phyloP scores from a whole-genome alignment of 2,113 vertebrate species.

The Siniperca chuatsi region DNA sequence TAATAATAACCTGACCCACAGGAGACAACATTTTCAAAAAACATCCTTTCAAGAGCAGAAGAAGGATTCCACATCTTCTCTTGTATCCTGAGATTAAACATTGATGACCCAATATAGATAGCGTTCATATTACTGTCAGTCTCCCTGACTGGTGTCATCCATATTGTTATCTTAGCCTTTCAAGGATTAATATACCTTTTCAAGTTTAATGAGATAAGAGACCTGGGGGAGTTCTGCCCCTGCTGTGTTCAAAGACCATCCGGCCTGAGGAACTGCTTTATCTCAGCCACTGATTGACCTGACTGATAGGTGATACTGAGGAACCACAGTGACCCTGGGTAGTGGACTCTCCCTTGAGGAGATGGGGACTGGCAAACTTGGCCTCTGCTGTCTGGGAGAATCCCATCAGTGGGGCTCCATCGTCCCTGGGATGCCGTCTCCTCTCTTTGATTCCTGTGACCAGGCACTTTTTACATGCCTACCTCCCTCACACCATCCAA shows the following conservation, averaged over 20 bases:
- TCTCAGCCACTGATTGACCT: constrained; percentile 91
- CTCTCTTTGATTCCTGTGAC: constrained; percentile 73
- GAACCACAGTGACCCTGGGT: constrained; percentile 86
- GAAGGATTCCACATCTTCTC: constrained; percentile 40
- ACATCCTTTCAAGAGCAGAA: constrained; percentile 28
- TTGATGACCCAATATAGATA: constrained; percentile 61
- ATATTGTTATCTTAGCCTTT: constrained; percentile 86
- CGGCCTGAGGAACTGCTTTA: constrained; percentile 90
- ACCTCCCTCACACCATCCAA: constrained; percentile 56
- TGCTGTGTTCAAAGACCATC: constrained; percentile 89
- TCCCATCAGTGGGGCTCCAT: constrained; percentile 54
- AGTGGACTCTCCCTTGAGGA: constrained; percentile 80
- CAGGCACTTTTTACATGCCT: constrained; percentile 65
- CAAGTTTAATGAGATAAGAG: constrained; percentile 95
- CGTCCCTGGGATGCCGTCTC: constrained; percentile 51
- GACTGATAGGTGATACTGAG: constrained; percentile 91
- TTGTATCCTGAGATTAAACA: constrained; percentile 67
- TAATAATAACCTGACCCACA: background rate
- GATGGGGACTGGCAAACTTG: constrained; percentile 76
- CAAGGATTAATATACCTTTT: constrained; percentile 91
- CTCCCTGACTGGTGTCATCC: constrained; percentile 76
- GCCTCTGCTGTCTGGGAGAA: constrained; percentile 78
- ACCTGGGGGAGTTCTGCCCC: constrained; percentile 82
- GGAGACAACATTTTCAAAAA: background rate
- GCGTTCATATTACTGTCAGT: constrained; percentile 72